phyloP scores from a whole-genome alignment of 2,113 vertebrate species.

The Carassius gibelio region DNA sequence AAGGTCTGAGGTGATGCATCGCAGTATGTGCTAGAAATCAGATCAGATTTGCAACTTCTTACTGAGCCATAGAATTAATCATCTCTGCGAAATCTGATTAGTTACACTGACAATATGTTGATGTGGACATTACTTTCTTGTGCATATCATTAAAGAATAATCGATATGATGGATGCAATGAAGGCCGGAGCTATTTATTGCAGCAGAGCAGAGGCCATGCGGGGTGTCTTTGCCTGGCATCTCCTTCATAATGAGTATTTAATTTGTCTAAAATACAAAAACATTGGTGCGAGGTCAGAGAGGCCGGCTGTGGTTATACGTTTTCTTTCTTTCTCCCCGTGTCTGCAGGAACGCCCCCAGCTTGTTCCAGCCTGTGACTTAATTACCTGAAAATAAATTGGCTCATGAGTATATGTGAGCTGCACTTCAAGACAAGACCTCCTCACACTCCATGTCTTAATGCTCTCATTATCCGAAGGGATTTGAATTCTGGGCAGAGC shows the following conservation, averaged over 20 bases:
- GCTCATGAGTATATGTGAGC: slow-evolving; percentile 58
- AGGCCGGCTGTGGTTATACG: not conserved
- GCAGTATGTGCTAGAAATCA: not conserved
- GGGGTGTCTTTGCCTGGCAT: slow-evolving; percentile 59
- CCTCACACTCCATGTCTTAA: slow-evolving; percentile 59
- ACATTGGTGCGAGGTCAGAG: slow-evolving; percentile 44
- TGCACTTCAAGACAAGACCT: slow-evolving; percentile 65
- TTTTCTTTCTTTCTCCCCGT: not conserved
- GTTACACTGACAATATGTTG: slow-evolving; percentile 81
- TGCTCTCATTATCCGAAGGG: slow-evolving; percentile 65
- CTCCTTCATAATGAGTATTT: slow-evolving; percentile 64
- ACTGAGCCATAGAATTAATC: slow-evolving; percentile 77
- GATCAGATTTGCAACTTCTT: slow-evolving; percentile 33
- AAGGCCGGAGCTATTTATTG: slow-evolving; percentile 77
- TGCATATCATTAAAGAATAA: slow-evolving; percentile 87
- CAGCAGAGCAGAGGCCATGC: slow-evolving; percentile 70
- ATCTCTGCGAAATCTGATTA: slow-evolving; percentile 79
- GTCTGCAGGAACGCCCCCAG: slow-evolving; percentile 45
- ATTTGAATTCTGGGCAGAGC: slow-evolving; percentile 60
- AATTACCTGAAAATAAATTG: slow-evolving; percentile 69
- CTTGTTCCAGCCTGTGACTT: slow-evolving; percentile 59
- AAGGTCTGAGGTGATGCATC: not conserved
- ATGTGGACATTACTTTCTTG: slow-evolving; percentile 86
- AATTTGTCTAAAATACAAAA: slow-evolving; percentile 65
- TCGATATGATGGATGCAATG: slow-evolving; percentile 82